Percentiles rank a stretch among this genome's conserved stretches.
Conservation (phyloP, 2,888 invertebrate genomes). For the Pammene aurita region DNA sequence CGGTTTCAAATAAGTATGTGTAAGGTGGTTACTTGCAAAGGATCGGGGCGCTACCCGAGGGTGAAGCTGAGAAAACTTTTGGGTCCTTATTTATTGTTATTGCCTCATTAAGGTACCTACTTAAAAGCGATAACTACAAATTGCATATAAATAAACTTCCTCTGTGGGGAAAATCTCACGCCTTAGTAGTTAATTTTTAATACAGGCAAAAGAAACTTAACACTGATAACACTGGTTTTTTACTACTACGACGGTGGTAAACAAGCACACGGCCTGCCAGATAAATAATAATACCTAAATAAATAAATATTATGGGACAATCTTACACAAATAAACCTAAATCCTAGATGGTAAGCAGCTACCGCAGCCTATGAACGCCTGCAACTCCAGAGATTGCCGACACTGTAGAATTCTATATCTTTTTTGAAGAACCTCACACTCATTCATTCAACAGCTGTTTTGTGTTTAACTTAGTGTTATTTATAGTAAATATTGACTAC, state of each 20-base stretch:
- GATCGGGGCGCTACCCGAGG: constrained; percentile 63
- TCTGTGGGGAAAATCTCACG: constrained; percentile 45
- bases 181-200: constrained; percentile 34
- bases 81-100: constrained; percentile 84
- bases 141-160: constrained; percentile 80
- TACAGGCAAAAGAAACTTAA: constrained; percentile 1
- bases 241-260: background rate
- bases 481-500: no score
- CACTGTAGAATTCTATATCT: no score
- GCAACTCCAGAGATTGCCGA: no score
- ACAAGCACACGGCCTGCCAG: no score
- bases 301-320: no score
- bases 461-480: no score
- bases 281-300: no score
- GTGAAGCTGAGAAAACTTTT: constrained; percentile 79
- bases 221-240: background rate
- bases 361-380: no score
- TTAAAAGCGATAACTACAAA: constrained; percentile 79
- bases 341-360: no score
- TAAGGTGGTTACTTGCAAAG: constrained; percentile 74
- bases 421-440: no score
- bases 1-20: constrained; percentile 71
- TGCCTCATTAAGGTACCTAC: constrained; percentile 82
- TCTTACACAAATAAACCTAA: no score
- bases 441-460: no score